These are phyloP conservation scores for Pongo abelii DNA, from an alignment of 2,113 vertebrate genomes.

Conservation along the genomic window DNA sequence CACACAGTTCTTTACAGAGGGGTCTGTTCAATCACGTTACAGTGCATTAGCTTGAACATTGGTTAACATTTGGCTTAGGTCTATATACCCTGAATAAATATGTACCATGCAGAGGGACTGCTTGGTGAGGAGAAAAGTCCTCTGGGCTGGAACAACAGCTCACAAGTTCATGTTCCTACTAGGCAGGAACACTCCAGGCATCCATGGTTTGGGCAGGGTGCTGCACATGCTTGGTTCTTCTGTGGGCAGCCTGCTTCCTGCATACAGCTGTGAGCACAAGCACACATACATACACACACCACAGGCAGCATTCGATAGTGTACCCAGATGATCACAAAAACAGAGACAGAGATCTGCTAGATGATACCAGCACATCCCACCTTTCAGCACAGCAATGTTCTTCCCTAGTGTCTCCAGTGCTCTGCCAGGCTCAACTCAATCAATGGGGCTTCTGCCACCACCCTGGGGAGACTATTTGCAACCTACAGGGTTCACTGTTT, in stretches of 20 bases:
- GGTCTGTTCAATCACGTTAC: constrained; percentile 14
- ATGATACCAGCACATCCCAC: neutral
- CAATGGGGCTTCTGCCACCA: constrained; percentile 43
- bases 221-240: neutral
- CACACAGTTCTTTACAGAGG: constrained; percentile 52
- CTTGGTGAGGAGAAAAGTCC: constrained; percentile 43
- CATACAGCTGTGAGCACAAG: constrained; percentile 39
- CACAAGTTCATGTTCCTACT: constrained; percentile 5
- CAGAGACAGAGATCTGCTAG: neutral
- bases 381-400: neutral
- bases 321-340: constrained; percentile 37
- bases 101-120: neutral
- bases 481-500: neutral
- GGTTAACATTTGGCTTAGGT: constrained; percentile 67
- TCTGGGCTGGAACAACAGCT: constrained; percentile 31
- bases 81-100: constrained; percentile 17
- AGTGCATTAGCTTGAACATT: constrained; percentile 59
- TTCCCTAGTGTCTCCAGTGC: neutral
- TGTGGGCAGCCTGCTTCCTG: constrained; percentile 47
- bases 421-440: constrained; percentile 23
- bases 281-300: constrained; percentile 27
- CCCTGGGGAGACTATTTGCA: constrained; percentile 31
- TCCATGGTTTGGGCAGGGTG: neutral
- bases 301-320: neutral
- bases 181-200: neutral